Evolutionary conservation across 2,797 vertebrate genomes (phyloP).

Genomic region (Gambelia wislizenii): DNA sequence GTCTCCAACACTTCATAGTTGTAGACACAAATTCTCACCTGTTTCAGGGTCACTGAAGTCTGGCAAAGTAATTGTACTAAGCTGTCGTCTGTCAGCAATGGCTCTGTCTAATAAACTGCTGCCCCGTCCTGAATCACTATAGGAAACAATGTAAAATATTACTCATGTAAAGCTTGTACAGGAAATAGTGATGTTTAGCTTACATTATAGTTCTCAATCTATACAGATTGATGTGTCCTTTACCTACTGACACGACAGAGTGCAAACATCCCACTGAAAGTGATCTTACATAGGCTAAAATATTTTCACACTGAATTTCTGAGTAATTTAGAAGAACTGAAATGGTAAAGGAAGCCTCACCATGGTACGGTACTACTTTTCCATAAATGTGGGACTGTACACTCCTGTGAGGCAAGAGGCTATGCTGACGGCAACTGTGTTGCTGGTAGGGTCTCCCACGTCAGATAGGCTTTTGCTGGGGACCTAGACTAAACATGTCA

Average conservation of each 20-base stretch:
- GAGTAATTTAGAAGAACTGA: neutral
- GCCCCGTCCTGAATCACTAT: constrained; percentile 95
- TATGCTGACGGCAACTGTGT: too few relatives aligned
- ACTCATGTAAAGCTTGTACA: neutral
- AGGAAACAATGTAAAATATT: constrained; percentile 62
- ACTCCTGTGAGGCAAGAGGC: too few relatives aligned
- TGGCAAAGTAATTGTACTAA: constrained; percentile 94
- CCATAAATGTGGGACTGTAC: too few relatives aligned
- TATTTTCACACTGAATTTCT: neutral
- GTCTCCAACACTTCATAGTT: neutral
- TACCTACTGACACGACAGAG: neutral
- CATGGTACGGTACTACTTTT: too few relatives aligned
- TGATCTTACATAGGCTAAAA: neutral
- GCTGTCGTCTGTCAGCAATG: constrained; percentile 94
- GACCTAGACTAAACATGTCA: too few relatives aligned
- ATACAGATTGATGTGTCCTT: neutral
- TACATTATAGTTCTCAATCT: neutral
- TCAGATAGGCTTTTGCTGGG: too few relatives aligned
- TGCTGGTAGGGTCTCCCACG: too few relatives aligned
- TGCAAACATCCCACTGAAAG: neutral
- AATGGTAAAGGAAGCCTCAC: neutral
- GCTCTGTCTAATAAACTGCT: constrained; percentile 97
- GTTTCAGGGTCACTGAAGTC: constrained; percentile 98
- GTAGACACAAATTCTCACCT: constrained; percentile 80
- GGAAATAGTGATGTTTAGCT: neutral